Evolutionary conservation across 2,888 invertebrate species (phyloP).

Genomic region (Sturmia bella): DNA sequence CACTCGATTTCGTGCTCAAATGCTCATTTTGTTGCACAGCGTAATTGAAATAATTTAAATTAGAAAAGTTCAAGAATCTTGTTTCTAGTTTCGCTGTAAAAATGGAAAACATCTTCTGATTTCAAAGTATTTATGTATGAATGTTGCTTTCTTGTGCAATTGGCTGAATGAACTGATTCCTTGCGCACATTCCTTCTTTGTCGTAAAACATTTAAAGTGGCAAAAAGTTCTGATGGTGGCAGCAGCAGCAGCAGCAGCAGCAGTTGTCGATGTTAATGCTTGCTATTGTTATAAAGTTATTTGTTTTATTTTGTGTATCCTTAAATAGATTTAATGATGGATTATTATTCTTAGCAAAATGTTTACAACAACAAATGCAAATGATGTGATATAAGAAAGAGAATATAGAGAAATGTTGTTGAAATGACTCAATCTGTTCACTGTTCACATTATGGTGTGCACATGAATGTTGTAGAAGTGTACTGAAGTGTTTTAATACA

Average conservation of each 20-base stretch:
- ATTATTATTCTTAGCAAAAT: constrained; percentile 30
- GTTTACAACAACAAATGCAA: constrained; percentile 30
- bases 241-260: constrained; percentile 2
- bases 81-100: too few relatives aligned
- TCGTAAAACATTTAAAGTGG: constrained; percentile 12
- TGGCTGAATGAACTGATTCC: background rate
- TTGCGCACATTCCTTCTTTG: background rate
- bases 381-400: background rate
- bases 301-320: constrained; percentile 26
- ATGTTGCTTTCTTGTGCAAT: too few relatives aligned
- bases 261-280: constrained; percentile 35
- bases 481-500: background rate
- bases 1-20: too few relatives aligned
- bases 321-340: constrained; percentile 47
- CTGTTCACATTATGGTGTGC: background rate
- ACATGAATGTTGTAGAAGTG: background rate
- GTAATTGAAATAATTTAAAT: too few relatives aligned
- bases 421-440: background rate
- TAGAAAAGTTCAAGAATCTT: too few relatives aligned
- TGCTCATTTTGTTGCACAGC: too few relatives aligned
- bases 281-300: constrained; percentile 21
- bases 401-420: constrained; percentile 10
- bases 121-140: too few relatives aligned
- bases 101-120: too few relatives aligned
- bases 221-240: constrained; percentile 2